Conservation (phyloP, 2,113 vertebrate species). For the Narcine bancroftii region DNA sequence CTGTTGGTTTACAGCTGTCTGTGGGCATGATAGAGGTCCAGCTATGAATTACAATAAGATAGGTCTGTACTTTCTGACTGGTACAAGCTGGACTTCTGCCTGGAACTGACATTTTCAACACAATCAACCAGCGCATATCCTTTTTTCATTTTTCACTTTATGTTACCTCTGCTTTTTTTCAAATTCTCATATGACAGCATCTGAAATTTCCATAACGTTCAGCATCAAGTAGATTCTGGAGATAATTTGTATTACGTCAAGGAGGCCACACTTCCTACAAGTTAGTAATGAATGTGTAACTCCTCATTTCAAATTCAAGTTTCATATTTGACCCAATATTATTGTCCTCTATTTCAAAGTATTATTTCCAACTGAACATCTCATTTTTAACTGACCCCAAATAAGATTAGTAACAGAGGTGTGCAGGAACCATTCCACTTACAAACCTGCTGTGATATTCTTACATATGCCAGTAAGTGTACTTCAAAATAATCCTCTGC, state of each 20-base stretch:
- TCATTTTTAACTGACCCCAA: background rate
- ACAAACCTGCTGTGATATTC: background rate
- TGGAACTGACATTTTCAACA: constrained; percentile 57
- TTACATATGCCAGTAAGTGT: background rate
- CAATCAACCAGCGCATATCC: constrained; percentile 68
- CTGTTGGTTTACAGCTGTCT: constrained; percentile 96
- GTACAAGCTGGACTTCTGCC: constrained; percentile 80
- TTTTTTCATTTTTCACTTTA: constrained; percentile 47
- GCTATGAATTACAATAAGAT: constrained; percentile 89
- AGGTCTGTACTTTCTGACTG: constrained; percentile 67
- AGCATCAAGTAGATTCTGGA: constrained; percentile 41
- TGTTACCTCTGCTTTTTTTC: constrained; percentile 61
- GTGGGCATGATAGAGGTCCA: constrained; percentile 74
- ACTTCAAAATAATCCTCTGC: background rate
- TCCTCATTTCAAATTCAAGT: background rate
- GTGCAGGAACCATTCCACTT: background rate
- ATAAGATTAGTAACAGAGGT: background rate
- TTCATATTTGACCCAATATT: background rate
- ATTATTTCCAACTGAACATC: background rate
- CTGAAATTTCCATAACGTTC: constrained; percentile 52
- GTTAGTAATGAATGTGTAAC: background rate
- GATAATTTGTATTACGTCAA: background rate
- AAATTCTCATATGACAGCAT: constrained; percentile 52
- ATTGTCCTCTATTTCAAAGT: constrained; percentile 13
- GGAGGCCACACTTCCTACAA: background rate